These are phyloP conservation scores for Hippocampus kuda DNA, from an alignment of 2,797 vertebrate genomes.

Conservation along the genomic window DNA sequence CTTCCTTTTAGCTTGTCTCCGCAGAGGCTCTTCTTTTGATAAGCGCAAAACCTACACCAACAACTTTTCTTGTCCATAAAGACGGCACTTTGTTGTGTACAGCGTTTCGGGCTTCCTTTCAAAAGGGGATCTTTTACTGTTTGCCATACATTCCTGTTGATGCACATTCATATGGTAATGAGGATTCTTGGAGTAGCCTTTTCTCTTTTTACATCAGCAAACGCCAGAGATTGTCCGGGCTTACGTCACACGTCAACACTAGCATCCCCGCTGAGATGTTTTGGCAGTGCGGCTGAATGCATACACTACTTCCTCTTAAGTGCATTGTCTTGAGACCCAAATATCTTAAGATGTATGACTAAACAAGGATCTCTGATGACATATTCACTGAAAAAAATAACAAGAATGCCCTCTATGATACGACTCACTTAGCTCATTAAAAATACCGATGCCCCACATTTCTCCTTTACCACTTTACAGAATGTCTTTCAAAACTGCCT, in stretches of 20 bases:
- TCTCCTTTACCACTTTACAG: conserved; percentile 37
- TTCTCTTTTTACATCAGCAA: conserved; percentile 38
- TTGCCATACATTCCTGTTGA: conserved; percentile 58
- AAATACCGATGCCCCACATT: conserved; percentile 26
- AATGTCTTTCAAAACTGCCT: conserved; percentile 24
- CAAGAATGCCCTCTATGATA: conserved; percentile 1
- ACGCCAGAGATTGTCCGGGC: conserved; percentile 39
- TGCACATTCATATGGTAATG: conserved; percentile 58
- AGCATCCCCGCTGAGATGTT: conserved; percentile 39
- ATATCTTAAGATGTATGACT: background rate
- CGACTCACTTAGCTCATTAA: conserved; percentile 29
- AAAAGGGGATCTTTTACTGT: conserved; percentile 39
- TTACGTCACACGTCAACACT: conserved; percentile 60
- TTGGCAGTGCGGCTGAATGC: conserved; percentile 27
- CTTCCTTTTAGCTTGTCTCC: conserved; percentile 31
- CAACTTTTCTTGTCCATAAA: conserved; percentile 39
- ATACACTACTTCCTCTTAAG: conserved; percentile 26
- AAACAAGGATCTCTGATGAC: background rate
- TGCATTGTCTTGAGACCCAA: conserved; percentile 12
- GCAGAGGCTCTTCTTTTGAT: conserved; percentile 40
- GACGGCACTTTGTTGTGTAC: conserved; percentile 50
- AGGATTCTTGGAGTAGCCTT: conserved; percentile 49
- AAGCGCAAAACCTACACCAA: conserved; percentile 45
- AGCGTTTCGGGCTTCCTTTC: conserved; percentile 23
- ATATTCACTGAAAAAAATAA: background rate